Conservation (phyloP, 2,888 invertebrate genomes). For the Gymnosoma rotundatum region DNA sequence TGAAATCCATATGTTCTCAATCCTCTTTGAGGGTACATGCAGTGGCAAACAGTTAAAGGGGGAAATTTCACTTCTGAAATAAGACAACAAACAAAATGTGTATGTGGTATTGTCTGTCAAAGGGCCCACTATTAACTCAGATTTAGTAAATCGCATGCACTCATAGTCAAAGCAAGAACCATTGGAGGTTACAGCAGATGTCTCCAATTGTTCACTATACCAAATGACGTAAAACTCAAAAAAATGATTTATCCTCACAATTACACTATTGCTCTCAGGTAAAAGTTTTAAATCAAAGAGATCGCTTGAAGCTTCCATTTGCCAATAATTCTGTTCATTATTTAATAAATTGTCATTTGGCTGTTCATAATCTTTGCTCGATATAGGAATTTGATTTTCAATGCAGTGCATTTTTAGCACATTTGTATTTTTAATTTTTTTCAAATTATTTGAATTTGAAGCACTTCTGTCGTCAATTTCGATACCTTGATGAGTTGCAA, state of each 20-base stretch:
- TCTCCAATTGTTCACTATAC: slow-evolving; percentile 75
- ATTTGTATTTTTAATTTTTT: background rate
- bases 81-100: slow-evolving; percentile 77
- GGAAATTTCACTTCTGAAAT: slow-evolving; percentile 72
- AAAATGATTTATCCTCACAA: slow-evolving; percentile 72
- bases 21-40: slow-evolving; percentile 72
- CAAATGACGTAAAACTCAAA: slow-evolving; percentile 74
- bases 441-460: no score
- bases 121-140: slow-evolving; percentile 73
- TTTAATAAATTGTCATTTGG: no score
- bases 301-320: slow-evolving; percentile 75
- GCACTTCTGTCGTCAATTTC: no score
- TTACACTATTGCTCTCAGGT: slow-evolving; percentile 70
- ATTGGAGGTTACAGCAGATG: slow-evolving; percentile 31
- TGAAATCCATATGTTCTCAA: slow-evolving; percentile 33
- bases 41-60: slow-evolving; percentile 79
- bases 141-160: slow-evolving; percentile 73
- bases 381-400: background rate
- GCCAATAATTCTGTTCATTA: slow-evolving; percentile 45
- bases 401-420: slow-evolving; percentile 59
- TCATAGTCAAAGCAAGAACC: slow-evolving; percentile 73
- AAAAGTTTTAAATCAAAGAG: slow-evolving; percentile 74
- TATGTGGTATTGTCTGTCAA: slow-evolving; percentile 76
- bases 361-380: background rate
- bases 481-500: no score